Evolutionary conservation across 2,888 invertebrate genomes (phyloP).

Genomic region (Griposia aprilina): DNA sequence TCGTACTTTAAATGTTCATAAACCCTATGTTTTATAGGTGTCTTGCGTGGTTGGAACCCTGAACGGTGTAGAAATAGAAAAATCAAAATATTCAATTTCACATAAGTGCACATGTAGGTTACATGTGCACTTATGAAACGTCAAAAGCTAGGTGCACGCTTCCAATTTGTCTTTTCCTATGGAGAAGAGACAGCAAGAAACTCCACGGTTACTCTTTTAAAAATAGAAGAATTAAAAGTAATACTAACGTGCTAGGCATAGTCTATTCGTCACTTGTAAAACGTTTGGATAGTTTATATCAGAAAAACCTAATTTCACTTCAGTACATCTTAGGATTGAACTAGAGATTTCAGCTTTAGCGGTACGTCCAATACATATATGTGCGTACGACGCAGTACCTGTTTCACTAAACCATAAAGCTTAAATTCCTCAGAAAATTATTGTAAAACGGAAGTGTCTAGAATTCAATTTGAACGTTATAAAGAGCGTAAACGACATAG

Average conservation of each 20-base stretch:
- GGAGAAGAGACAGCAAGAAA: too few species aligned
- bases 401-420: slow-evolving; percentile 27
- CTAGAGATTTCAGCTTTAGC: slow-evolving; percentile 7
- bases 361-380: background rate
- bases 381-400: background rate
- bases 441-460: slow-evolving; percentile 44
- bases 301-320: slow-evolving; percentile 50
- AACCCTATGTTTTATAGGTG: background rate
- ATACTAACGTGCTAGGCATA: slow-evolving; percentile 8
- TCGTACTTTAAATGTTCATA: slow-evolving; percentile 19
- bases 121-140: too few species aligned
- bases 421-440: slow-evolving; percentile 41
- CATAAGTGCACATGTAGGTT: too few species aligned
- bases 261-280: slow-evolving; percentile 11
- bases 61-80: slow-evolving; percentile 1
- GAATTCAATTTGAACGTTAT: slow-evolving; percentile 53
- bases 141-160: too few species aligned
- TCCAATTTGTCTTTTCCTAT: too few species aligned
- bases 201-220: too few species aligned
- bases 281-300: slow-evolving; percentile 12
- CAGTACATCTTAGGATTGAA: slow-evolving; percentile 18
- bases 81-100: too few species aligned
- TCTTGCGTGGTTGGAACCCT: background rate
- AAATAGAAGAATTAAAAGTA: slow-evolving; percentile 8
- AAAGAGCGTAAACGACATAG: slow-evolving; percentile 52